Percentiles rank a stretch among this genome's conserved stretches.
Conservation (phyloP, 2,797 vertebrate genomes). For the Bradypodion pumilum region DNA sequence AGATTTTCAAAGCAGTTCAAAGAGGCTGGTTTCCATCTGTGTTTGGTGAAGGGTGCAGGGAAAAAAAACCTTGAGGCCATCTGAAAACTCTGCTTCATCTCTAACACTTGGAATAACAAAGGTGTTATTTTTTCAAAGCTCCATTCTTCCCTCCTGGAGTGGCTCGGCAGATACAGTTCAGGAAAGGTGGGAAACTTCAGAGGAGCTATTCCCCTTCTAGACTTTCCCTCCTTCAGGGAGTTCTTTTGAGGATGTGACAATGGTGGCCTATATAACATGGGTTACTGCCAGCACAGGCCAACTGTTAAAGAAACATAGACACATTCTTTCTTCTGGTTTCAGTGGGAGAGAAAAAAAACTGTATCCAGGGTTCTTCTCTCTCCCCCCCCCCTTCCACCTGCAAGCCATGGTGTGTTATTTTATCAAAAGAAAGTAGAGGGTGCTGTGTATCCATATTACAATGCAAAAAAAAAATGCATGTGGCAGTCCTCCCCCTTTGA, state of each 20-base stretch:
- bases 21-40: constrained; percentile 84
- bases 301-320: constrained; percentile 92
- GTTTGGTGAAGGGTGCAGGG: constrained; percentile 85
- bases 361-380: constrained; percentile 49
- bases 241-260: constrained; percentile 94
- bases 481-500: constrained; percentile 32
- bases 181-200: constrained; percentile 96
- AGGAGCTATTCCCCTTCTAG: constrained; percentile 83
- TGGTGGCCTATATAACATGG: constrained; percentile 94
- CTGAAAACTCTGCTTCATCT: constrained; percentile 94
- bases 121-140: constrained; percentile 99
- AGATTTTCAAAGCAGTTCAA: constrained; percentile 86
- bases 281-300: constrained; percentile 92
- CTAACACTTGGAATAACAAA: constrained; percentile 96
- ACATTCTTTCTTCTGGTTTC: constrained; percentile 86
- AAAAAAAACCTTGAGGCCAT: constrained; percentile 89
- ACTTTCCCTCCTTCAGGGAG: constrained; percentile 84
- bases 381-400: constrained; percentile 54
- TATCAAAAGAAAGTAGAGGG: constrained; percentile 85
- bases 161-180: constrained; percentile 89
- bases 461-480: constrained; percentile 8
- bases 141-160: constrained; percentile 89
- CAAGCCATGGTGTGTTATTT: constrained; percentile 72
- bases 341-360: constrained; percentile 70
- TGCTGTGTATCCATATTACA: constrained; percentile 84